phyloP scores from a whole-genome alignment of 53 echinoderm and acorn worm genomes.

The Crossaster papposus region DNA sequence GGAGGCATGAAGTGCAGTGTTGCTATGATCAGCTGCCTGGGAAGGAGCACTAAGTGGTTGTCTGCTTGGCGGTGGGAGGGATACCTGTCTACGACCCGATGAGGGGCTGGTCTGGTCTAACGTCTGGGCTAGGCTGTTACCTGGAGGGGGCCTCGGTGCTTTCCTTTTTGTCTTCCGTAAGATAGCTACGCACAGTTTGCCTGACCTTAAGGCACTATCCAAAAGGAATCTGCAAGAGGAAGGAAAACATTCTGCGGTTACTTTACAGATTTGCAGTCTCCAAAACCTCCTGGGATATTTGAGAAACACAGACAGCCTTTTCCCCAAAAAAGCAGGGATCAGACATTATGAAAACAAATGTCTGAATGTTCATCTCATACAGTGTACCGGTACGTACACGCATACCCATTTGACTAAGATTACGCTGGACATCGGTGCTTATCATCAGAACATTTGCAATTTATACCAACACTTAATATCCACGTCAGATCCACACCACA shows the following conservation, averaged over 20 bases:
- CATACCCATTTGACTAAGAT: not conserved
- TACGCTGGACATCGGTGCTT: no score
- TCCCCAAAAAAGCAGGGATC: not conserved
- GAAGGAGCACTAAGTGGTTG: conserved; percentile 24
- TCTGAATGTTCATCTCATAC: not conserved
- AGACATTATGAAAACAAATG: conserved; percentile 26
- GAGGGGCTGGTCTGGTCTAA: conserved; percentile 25
- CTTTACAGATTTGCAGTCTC: not conserved
- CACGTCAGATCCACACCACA: not conserved
- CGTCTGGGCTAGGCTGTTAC: not conserved
- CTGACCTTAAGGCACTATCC: conserved; percentile 89
- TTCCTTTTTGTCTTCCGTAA: conserved; percentile 91
- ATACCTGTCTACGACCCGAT: not conserved
- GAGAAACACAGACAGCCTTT: not conserved
- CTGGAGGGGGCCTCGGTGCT: conserved; percentile 86
- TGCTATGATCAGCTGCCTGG: not conserved
- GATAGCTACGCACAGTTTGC: conserved; percentile 86
- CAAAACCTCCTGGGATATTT: not conserved
- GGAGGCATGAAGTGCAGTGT: not conserved
- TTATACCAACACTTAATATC: not conserved
- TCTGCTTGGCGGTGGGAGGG: conserved; percentile 1
- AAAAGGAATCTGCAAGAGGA: conserved; percentile 77
- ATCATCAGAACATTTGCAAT: no score
- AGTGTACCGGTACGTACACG: not conserved
- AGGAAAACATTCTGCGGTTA: conserved; percentile 35